Evolutionary conservation across 2,888 invertebrate species (phyloP), one percentile per base, ranked within the genome.

Genomic region (Athripsodes cinereus): DNA sequence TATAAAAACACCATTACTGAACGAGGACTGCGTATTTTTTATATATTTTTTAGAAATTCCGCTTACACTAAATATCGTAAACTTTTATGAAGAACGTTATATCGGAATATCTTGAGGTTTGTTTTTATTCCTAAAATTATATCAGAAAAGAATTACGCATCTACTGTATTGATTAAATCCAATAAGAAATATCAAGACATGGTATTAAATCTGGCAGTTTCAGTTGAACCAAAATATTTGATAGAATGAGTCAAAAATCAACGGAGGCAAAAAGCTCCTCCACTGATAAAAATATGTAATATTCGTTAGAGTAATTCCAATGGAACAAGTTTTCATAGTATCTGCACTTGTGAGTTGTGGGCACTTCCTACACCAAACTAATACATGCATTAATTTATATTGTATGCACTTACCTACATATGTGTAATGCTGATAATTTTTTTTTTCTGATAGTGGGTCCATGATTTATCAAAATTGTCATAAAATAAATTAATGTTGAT

Each of bases 311-410:
- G 56, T 46, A 56, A 56, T 52, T 52, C 56, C 56, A 20, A 11
- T 40, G 6, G 52, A 52, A 52, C 56, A 56, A 56, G 56, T n/a
- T n/a, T n/a, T n/a, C n/a, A n/a, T n/a, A n/a, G n/a, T 56, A 51
- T 52, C 56, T 56, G 56, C 56, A 56, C 56, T 52, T 52, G 56
- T 46, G 26, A 26, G 10, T 52, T 52, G 56, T 46, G 26, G 10
- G 10, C 26, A 26, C 26, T 26, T 26, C 26, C 10, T 26, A 26
- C 26, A 10, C 5, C 26, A 26, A 6, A 26, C 26, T 6, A 26
- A 26, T n/a, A n/a, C n/a, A n/a, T n/a, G n/a, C n/a, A n/a, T n/a
- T n/a, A n/a, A n/a, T n/a, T n/a, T n/a, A n/a, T n/a, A n/a, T n/a
- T n/a, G n/a, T n/a, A n/a, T n/a, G n/a, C n/a, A n/a, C n/a, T n/a